Percentiles rank a stretch among this genome's conserved stretches.
Evolutionary conservation across 2,888 invertebrate species (phyloP).

Genomic region (Pterobdella sp.): DNA sequence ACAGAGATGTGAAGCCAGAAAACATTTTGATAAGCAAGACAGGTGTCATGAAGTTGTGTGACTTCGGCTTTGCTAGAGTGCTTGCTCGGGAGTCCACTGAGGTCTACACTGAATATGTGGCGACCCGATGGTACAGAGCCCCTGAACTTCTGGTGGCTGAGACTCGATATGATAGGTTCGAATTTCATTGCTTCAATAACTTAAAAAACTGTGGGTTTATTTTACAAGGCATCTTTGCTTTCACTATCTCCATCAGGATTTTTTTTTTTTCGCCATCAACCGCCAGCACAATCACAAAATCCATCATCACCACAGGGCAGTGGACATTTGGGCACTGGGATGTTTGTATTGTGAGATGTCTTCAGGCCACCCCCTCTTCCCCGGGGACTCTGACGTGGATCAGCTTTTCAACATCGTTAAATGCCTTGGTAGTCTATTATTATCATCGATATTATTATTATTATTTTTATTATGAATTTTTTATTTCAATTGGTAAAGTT

Average conservation of each 20-base stretch:
- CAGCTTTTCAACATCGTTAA: constrained; percentile 28
- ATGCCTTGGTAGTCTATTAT: constrained; percentile 17
- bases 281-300: not conserved
- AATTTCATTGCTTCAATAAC: too few relatives aligned
- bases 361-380: constrained; percentile 27
- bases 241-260: not conserved
- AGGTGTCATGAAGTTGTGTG: constrained; percentile 79
- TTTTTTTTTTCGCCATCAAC: not conserved
- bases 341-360: constrained; percentile 23
- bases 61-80: constrained; percentile 74
- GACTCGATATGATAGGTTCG: constrained; percentile 58
- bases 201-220: too few relatives aligned
- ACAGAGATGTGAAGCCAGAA: constrained; percentile 80
- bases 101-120: constrained; percentile 76
- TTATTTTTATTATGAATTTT: too few relatives aligned
- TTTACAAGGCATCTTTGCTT: too few relatives aligned
- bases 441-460: not conserved
- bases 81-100: constrained; percentile 60
- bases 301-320: constrained; percentile 16
- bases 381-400: constrained; percentile 28
- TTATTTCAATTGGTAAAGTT: too few relatives aligned
- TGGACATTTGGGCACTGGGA: constrained; percentile 29
- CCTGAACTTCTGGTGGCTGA: constrained; percentile 78
- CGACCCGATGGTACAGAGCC: constrained; percentile 79
- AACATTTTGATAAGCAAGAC: constrained; percentile 68